Base-by-base conservation (phyloP, 2,888 invertebrate genomes). In the Dolomedes plantarius region DNA sequence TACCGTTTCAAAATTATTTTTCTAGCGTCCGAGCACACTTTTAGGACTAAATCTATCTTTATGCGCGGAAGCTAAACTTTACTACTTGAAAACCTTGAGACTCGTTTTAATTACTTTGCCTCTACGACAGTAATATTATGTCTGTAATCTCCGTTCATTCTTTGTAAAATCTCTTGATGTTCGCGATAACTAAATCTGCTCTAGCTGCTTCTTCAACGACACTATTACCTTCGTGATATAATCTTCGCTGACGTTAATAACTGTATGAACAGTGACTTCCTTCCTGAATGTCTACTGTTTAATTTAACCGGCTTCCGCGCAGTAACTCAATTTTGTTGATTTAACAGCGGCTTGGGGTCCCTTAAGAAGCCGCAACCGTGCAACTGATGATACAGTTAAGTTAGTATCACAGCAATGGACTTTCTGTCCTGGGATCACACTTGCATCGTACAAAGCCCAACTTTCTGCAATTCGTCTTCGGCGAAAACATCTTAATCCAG, bases 381-480 rank as follows among this genome's bases (percentile, higher is more conserved):
- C 46, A 46, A 9, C 28, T 1, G 64, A 27, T 64, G 27, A 28
- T n/a, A 11, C 13, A 46, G n/a, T 46, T 46, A 16, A 6, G 11
- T 46, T 5, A 46, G 46, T 2, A 46, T 16, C 46, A 9, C n/a
- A 2, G 46, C 6, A 16, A 46, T 16, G 46, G 46, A 16, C 46
- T 46, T 46, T 16, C 78, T 73, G 67, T 41, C 36, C 39, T 19
- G 41, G 74, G 74, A 68, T 39, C 32, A 36, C 31, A n/a, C n/a
- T 36, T 11, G 11, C 36, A 13, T 13, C 41, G 32, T 46, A 76
- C 69, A 76, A 76, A 82, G 76, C 75, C 75, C 65, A 56, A 56
- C 67, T 77, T 67, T 77, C 83, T 36, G 65, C 75, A 67, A 83
- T 83, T 71, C 76, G 64, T 77, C 83, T 83, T 77, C 72, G 7